These are phyloP conservation scores for Plotosus lineatus DNA, from an alignment of 2,113 vertebrate genomes.

Conservation along the genomic window DNA sequence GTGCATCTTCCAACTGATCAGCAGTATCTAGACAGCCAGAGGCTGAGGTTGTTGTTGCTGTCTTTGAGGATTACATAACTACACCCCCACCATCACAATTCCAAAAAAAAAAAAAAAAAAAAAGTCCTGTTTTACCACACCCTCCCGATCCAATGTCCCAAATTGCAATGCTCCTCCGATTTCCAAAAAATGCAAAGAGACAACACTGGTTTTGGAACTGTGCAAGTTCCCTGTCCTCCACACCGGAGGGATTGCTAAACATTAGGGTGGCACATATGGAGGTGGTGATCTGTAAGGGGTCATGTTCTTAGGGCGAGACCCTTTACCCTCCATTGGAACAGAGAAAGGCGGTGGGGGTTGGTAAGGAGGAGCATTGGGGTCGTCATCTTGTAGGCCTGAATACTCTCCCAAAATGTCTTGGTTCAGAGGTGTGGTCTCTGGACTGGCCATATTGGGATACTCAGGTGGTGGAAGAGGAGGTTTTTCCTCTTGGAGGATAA, in stretches of 20 bases:
- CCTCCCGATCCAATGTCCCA: constrained; percentile 46
- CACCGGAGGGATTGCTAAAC: constrained; percentile 57
- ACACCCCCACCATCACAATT: neutral
- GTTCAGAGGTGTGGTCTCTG: constrained; percentile 90
- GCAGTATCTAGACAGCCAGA: constrained; percentile 51
- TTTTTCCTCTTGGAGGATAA: constrained; percentile 97
- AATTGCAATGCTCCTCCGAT: constrained; percentile 40
- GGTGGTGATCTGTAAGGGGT: constrained; percentile 99
- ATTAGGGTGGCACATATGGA: constrained; percentile 96
- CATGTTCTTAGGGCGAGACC: constrained; percentile 99
- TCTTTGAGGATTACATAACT: constrained; percentile 67
- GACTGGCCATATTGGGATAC: constrained; percentile 91
- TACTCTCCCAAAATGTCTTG: constrained; percentile 93
- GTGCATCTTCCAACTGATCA: constrained; percentile 49
- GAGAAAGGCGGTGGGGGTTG: constrained; percentile 96
- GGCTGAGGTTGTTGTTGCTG: constrained; percentile 64
- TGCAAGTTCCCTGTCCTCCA: constrained; percentile 71
- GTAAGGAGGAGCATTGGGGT: constrained; percentile 95
- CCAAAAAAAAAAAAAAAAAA: neutral
- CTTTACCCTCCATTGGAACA: constrained; percentile 94
- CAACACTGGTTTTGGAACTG: constrained; percentile 77
- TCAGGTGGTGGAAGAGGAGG: constrained; percentile 94
- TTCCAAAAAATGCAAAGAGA: constrained; percentile 67
- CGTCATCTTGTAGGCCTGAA: constrained; percentile 89
- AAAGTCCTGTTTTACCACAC: constrained; percentile 47